Conservation (phyloP, 2,888 invertebrate genomes). For the Acheta domesticus region DNA sequence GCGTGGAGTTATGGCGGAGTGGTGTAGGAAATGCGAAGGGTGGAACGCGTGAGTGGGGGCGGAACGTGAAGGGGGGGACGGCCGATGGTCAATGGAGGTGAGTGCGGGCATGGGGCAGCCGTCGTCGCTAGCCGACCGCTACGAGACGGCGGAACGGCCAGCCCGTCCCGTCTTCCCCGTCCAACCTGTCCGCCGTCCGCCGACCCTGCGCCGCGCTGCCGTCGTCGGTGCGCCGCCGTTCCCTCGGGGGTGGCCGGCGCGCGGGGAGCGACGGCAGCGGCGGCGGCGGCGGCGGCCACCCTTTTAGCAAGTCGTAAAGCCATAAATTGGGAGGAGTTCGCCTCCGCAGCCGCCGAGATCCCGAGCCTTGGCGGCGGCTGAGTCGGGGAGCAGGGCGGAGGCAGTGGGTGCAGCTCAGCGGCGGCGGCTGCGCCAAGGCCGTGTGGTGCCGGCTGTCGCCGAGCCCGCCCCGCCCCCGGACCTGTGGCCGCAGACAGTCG, state of each 20-base stretch:
- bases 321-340: background rate
- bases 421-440: too few species aligned
- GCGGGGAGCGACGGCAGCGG: background rate
- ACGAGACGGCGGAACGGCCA: background rate
- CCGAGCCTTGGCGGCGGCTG: background rate
- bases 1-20: too few species aligned
- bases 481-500: too few species aligned
- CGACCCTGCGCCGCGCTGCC: background rate
- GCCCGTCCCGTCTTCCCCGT: background rate
- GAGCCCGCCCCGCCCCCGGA: too few species aligned
- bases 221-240: background rate
- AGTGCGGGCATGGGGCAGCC: too few species aligned
- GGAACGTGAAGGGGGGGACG: too few species aligned
- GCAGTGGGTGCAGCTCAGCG: too few species aligned
- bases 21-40: too few species aligned
- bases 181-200: background rate
- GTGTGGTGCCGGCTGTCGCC: too few species aligned
- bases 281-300: background rate
- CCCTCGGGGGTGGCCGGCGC: background rate
- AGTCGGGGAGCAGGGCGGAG: background rate
- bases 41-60: too few species aligned
- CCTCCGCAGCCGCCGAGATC: background rate
- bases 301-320: slow-evolving; percentile 10
- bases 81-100: too few species aligned
- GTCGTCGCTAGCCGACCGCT: background rate